phyloP scores from a whole-genome alignment of 2,888 invertebrate genomes.

The Tricholauxania praeusta region DNA sequence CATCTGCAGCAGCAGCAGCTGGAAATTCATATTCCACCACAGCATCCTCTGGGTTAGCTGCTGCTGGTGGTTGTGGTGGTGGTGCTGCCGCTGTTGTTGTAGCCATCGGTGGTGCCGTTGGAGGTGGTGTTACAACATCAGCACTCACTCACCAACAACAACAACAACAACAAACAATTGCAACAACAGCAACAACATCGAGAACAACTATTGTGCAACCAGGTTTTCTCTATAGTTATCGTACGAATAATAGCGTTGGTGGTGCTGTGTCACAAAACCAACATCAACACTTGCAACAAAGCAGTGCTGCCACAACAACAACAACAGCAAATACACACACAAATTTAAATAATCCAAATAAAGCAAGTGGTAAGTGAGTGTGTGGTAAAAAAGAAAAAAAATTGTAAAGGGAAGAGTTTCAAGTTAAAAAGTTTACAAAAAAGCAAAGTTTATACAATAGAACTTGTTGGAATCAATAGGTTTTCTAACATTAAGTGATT shows the following conservation, averaged over 20 bases:
- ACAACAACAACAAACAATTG: conserved; percentile 47
- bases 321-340: conserved; percentile 47
- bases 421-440: background rate
- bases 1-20: conserved; percentile 48
- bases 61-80: conserved; percentile 42
- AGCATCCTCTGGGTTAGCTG: conserved; percentile 32
- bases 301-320: conserved; percentile 42
- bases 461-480: too few relatives aligned
- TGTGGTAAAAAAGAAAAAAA: conserved; percentile 36
- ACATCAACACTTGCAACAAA: conserved; percentile 32
- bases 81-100: conserved; percentile 20
- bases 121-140: conserved; percentile 51
- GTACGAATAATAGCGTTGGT: conserved; percentile 48
- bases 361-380: conserved; percentile 53
- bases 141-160: conserved; percentile 45
- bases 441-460: too few relatives aligned
- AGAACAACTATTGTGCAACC: conserved; percentile 58
- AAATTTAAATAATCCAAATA: conserved; percentile 47
- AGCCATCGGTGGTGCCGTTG: conserved; percentile 46
- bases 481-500: too few relatives aligned
- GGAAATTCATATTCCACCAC: conserved; percentile 35
- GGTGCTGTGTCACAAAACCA: conserved; percentile 33
- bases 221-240: conserved; percentile 61
- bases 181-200: conserved; percentile 51
- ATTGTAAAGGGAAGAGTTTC: background rate